A percentile compares a stretch with the other conserved stretches of the same genome.
These are phyloP conservation scores for Trichacis sp. DNA, from an alignment of 2,888 invertebrate species.

Conservation along the genomic window DNA sequence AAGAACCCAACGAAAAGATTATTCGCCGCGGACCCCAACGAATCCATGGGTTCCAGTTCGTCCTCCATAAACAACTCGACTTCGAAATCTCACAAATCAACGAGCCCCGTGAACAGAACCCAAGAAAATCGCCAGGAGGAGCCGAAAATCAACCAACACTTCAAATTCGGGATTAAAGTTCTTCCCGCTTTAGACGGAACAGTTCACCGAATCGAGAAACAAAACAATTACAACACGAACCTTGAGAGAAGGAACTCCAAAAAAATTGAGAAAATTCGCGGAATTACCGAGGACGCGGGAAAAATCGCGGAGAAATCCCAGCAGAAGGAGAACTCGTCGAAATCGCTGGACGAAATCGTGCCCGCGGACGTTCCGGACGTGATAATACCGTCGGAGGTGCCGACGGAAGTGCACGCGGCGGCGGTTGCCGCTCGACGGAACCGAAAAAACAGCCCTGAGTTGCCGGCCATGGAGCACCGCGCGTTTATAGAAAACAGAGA, in stretches of 20 bases:
- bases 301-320: slow-evolving; percentile 40
- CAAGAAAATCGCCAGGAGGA: slow-evolving; percentile 67
- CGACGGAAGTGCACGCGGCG: slow-evolving; percentile 79
- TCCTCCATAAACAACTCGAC: slow-evolving; percentile 66
- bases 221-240: slow-evolving; percentile 66
- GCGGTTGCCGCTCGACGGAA: slow-evolving; percentile 79
- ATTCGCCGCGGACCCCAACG: slow-evolving; percentile 68
- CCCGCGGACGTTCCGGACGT: slow-evolving; percentile 38
- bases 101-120: slow-evolving; percentile 52
- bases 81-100: slow-evolving; percentile 59
- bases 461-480: slow-evolving; percentile 31
- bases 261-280: slow-evolving; percentile 49
- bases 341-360: slow-evolving; percentile 48
- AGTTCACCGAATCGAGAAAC: slow-evolving; percentile 63
- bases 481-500: slow-evolving; percentile 38
- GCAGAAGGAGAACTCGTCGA: slow-evolving; percentile 57
- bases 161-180: slow-evolving; percentile 78
- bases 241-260: slow-evolving; percentile 64
- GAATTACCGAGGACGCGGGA: slow-evolving; percentile 50
- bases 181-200: slow-evolving; percentile 68
- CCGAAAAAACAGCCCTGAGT: slow-evolving; percentile 71
- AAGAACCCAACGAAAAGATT: slow-evolving; percentile 60
- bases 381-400: slow-evolving; percentile 76
- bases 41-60: slow-evolving; percentile 67
- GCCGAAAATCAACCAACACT: slow-evolving; percentile 69